Base-by-base conservation (phyloP, 2,797 vertebrate species). In the Heterohyrax brucei region DNA sequence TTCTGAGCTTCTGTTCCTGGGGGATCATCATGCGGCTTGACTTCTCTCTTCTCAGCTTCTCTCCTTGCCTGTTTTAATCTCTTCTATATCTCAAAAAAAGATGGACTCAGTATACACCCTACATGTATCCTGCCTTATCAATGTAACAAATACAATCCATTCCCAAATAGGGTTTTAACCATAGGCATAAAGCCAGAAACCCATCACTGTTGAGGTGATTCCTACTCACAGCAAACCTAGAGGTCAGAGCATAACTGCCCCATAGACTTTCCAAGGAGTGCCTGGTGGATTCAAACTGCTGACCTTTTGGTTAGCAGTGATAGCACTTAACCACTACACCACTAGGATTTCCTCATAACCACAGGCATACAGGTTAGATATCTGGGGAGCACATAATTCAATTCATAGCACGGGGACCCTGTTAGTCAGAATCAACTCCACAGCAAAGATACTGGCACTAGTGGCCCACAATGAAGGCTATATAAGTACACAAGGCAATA, bases 401-500 rank as follows among this genome's bases (percentile, higher is more conserved):
- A 22, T 44, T 18, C 18, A 19, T 33, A 33, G 18, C 14, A 72
- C 18, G 19, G 70, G 19, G 70, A 39, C 70, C 39, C 19, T 19
- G 18, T 73, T 9, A 73, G 19, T 73, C 9, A 4, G 70, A 73
- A 44, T 73, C 8, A 72, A 72, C 70, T 9, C 70, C 26, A 39
- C 33, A 21, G 16, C 33, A 39, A 72, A 14, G n/a, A 72, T 72
- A 16, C n/a, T 33, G n/a, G n/a, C 39, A 13, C 68, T 72, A 24
- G n/a, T 19, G 22, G 33, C 70, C n/a, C 16, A 39, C 22, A 19
- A 44, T 39, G 21, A 73, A 73, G 22, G 46, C 59, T 39, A 1
- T 14, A 0, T 2, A 10, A 5, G 24, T n/a, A 1, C 61, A 44
- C 28, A 26, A 0, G 14, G 78, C 7, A 0, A 13, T 7, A 44